Base-by-base conservation (phyloP, 2,888 invertebrate species). In the Lampropteryx suffumata region DNA sequence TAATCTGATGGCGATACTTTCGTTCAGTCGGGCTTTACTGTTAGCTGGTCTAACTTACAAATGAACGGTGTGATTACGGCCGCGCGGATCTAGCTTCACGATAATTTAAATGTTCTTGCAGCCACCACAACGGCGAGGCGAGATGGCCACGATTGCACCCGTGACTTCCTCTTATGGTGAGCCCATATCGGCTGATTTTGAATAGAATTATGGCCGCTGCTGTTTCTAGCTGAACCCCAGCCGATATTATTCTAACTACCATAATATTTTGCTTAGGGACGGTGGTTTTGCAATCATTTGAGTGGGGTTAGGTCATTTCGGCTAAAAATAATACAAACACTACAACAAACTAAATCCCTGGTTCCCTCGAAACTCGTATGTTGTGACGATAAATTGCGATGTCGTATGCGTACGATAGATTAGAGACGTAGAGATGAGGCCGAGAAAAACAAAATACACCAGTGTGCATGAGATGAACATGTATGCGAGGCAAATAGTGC, bases 91-190 rank as follows among this genome's bases (percentile, higher is more conserved):
- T 87, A 78, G 78, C 80, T 79, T 69, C 73, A 78, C 73, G 88
- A 89, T 89, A 86, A 86, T 88, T 87, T 87, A 83, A 88, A 88
- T 88, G 86, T 86, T 87, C 83, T 79, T 84, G 79, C 84, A 80
- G 71, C 72, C 67, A 74, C 73, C 69, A 76, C 74, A 67, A 71
- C 71, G 63, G 71, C 70, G 61, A 62, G 63, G 62, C 62, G 71
- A 76, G 86, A 85, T 85, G 75, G 72, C 77, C 71, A 77, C 75
- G 86, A 87, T 86, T 83, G 73, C 69, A 77, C 78, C 78, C 76
- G 76, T 72, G 78, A 82, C 84, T 83, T 83, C 84, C 86, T 75
- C 80, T 82, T 86, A 84, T 82, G 82, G 84, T 67, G 67, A 69
- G 72, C 67, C 74, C 69, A 69, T 80, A 82, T 84, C 82, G 78